Conservation (phyloP, 2,888 invertebrate genomes). For the Amblyteles armatorius region DNA sequence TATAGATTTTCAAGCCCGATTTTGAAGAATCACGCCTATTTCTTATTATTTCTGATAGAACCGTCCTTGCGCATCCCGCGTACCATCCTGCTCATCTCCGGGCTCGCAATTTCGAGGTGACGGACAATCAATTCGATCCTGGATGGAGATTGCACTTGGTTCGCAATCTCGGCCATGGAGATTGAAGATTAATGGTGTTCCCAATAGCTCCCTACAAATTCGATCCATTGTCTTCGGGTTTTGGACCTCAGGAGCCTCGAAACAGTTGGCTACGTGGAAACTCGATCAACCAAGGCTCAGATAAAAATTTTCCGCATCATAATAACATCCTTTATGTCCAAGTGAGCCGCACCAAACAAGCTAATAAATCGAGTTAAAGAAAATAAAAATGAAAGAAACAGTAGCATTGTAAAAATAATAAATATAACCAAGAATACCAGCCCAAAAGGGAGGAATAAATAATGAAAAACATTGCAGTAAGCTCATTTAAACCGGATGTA, state of each 20-base stretch:
- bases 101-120: neutral
- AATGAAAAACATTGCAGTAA: too few species aligned
- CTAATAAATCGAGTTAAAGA: too few species aligned
- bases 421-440: too few species aligned
- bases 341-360: too few species aligned
- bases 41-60: neutral
- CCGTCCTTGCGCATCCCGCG: neutral
- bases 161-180: neutral
- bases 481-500: too few species aligned
- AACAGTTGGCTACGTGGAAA: neutral
- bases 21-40: too few species aligned
- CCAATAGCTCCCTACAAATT: neutral
- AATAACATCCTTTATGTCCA: too few species aligned
- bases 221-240: neutral
- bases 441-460: too few species aligned
- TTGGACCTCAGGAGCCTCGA: neutral
- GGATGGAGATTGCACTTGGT: neutral
- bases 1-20: too few species aligned
- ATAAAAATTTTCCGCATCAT: neutral
- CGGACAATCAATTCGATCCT: neutral
- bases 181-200: neutral
- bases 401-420: too few species aligned
- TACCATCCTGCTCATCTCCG: neutral
- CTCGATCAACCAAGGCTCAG: neutral
- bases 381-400: too few species aligned